Base-by-base conservation (phyloP, 1,140 invertebrate genomes). In the Theocolax elegans region DNA sequence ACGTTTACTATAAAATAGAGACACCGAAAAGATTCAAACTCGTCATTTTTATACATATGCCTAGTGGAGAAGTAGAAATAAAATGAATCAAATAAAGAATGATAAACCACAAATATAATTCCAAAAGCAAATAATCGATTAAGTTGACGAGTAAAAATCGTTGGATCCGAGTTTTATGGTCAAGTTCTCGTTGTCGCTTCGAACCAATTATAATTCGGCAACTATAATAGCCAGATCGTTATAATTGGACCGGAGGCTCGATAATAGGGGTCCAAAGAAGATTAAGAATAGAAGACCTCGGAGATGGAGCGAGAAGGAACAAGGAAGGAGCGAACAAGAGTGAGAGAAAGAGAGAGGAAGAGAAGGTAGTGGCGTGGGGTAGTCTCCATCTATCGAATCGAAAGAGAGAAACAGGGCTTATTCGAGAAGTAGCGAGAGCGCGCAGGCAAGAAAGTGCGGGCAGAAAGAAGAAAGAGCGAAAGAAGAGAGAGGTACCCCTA, bases 181-280 rank as follows among this genome's bases (percentile, higher is more conserved):
- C n/a, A n/a, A n/a, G n/a, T n/a, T n/a, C n/a, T n/a, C n/a, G n/a
- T n/a, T n/a, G n/a, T n/a, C n/a, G n/a, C n/a, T n/a, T n/a, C n/a
- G n/a, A 64, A 78, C 78, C 79, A 83, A 85, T 85, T 82, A 82
- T 83, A 81, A 84, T 80, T 83, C 82, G 72, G 67, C 66, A 46
- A 77, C 73, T 80, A 83, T 80, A 77, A 71, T 64, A 60, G 75
- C 19, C n/a, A n/a, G n/a, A n/a, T 74, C 74, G 79, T 83, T 82
- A 82, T 86, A 84, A 85, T 85, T 85, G 83, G 80, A 78, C 73
- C 75, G 75, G 75, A 78, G 78, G 71, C 64, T 75, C 79, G 78
- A 83, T 84, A 84, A 83, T 85, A 76, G 81, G 79, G 77, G 78
- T 80, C 79, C 76, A 83, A 83, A 82, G 83, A 84, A 84, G 83